phyloP scores from a whole-genome alignment of 2,113 vertebrate species.

The Gavia stellata region DNA sequence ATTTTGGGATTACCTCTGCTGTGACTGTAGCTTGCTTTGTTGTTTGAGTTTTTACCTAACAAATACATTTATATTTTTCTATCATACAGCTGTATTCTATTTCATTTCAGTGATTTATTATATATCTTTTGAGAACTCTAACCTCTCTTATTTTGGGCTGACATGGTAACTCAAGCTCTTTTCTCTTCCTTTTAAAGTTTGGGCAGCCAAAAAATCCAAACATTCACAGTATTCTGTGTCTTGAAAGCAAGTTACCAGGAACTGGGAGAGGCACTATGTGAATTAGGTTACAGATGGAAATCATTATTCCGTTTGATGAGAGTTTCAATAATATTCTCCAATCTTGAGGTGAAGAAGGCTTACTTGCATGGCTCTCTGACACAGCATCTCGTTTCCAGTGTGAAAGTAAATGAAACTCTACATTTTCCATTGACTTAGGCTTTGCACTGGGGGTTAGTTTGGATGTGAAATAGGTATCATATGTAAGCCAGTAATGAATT shows the following conservation, averaged over 20 bases:
- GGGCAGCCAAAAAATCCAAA: constrained; percentile 45
- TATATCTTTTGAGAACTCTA: not conserved
- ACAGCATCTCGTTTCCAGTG: constrained; percentile 16
- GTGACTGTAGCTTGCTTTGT: not conserved
- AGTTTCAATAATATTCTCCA: constrained; percentile 55
- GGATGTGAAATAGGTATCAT: not conserved
- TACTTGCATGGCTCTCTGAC: not conserved
- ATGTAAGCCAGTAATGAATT: constrained; percentile 27
- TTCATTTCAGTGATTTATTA: not conserved
- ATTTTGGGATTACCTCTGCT: not conserved
- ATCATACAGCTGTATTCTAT: not conserved
- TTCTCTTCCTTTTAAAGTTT: constrained; percentile 18
- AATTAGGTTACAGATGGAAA: constrained; percentile 57
- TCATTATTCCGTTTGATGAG: constrained; percentile 54
- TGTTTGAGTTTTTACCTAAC: not conserved
- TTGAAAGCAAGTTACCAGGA: constrained; percentile 46
- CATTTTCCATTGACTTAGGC: constrained; percentile 12
- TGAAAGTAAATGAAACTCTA: constrained; percentile 44
- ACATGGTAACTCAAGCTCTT: not conserved
- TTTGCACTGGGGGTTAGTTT: constrained; percentile 41
- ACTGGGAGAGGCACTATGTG: constrained; percentile 27
- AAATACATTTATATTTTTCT: not conserved
- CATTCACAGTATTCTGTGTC: not conserved
- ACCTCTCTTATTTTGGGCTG: not conserved
- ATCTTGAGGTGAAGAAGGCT: constrained; percentile 45